Percentiles rank a stretch among this genome's conserved stretches.
Evolutionary conservation across 2,888 invertebrate genomes (phyloP).

Genomic region (Argyresthia goedartella): DNA sequence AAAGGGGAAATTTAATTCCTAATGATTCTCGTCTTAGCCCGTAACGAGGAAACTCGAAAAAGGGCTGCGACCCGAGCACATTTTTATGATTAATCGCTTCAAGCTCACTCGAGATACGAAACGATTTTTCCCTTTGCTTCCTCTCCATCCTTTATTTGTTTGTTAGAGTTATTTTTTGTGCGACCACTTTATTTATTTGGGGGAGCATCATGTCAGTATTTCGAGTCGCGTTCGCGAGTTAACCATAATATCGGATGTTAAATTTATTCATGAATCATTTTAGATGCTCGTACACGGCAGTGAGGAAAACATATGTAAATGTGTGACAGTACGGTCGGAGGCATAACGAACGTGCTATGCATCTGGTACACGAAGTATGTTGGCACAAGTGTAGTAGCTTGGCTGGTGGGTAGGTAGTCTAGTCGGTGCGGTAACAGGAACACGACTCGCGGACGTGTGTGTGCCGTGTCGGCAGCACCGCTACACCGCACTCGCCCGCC

Average conservation of each 20-base stretch:
- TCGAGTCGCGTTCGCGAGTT: constrained; percentile 48
- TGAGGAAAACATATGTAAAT: constrained; percentile 63
- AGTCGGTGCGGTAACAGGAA: constrained; percentile 10
- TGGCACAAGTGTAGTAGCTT: neutral
- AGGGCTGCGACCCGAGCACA: constrained; percentile 58
- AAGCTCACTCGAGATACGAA: constrained; percentile 47
- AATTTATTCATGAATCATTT: constrained; percentile 69
- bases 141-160: constrained; percentile 34
- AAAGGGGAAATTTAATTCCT: constrained; percentile 72
- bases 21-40: constrained; percentile 71
- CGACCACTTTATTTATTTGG: constrained; percentile 36
- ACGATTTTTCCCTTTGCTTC: constrained; percentile 23
- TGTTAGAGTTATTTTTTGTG: constrained; percentile 22
- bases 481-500: constrained; percentile 17
- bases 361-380: neutral
- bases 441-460: constrained; percentile 1
- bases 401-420: neutral
- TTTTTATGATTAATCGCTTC: constrained; percentile 63
- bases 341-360: constrained; percentile 1
- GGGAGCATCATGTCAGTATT: constrained; percentile 25
- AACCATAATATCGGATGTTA: constrained; percentile 61
- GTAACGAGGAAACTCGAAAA: constrained; percentile 69
- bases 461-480: neutral
- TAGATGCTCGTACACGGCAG: constrained; percentile 54
- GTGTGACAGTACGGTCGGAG: constrained; percentile 46